phyloP scores from a whole-genome alignment of 1,140 invertebrate species.

The Chrysoperla carnea region DNA sequence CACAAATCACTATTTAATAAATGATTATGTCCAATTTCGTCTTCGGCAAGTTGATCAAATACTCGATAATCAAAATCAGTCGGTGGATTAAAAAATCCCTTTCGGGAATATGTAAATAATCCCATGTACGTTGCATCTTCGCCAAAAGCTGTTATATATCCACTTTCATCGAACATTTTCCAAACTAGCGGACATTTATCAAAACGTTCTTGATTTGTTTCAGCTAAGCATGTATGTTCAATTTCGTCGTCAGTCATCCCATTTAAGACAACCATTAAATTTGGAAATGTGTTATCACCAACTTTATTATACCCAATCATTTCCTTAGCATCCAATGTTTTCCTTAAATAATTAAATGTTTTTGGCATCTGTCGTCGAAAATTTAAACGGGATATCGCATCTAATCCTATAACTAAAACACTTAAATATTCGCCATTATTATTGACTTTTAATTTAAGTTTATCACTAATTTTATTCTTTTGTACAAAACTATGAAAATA shows the following conservation, averaged over 20 bases:
- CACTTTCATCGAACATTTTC: constrained; percentile 49
- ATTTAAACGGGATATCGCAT: constrained; percentile 71
- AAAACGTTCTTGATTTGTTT: constrained; percentile 22
- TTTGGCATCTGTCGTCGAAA: constrained; percentile 64
- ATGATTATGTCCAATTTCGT: constrained; percentile 33
- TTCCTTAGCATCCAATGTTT: constrained; percentile 41
- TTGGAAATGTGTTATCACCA: constrained; percentile 70
- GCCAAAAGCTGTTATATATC: constrained; percentile 59
- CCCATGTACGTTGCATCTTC: constrained; percentile 61
- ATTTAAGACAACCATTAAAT: constrained; percentile 52
- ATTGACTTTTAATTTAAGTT: constrained; percentile 3
- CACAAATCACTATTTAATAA: constrained; percentile 40
- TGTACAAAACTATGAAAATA: constrained; percentile 7
- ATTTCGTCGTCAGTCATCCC: constrained; percentile 43
- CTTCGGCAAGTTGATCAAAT: constrained; percentile 46
- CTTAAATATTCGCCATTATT: constrained; percentile 23
- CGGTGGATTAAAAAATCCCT: constrained; percentile 58
- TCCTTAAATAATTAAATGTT: constrained; percentile 37
- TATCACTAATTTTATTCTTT: neutral
- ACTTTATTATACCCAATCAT: constrained; percentile 68
- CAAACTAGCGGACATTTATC: constrained; percentile 64
- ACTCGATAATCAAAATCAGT: constrained; percentile 69
- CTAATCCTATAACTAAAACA: constrained; percentile 69
- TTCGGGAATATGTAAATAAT: constrained; percentile 65
- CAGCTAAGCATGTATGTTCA: constrained; percentile 35